These are phyloP conservation scores for Boulengeromyrus knoepffleri DNA, from an alignment of 2,113 vertebrate species.

Conservation along the genomic window DNA sequence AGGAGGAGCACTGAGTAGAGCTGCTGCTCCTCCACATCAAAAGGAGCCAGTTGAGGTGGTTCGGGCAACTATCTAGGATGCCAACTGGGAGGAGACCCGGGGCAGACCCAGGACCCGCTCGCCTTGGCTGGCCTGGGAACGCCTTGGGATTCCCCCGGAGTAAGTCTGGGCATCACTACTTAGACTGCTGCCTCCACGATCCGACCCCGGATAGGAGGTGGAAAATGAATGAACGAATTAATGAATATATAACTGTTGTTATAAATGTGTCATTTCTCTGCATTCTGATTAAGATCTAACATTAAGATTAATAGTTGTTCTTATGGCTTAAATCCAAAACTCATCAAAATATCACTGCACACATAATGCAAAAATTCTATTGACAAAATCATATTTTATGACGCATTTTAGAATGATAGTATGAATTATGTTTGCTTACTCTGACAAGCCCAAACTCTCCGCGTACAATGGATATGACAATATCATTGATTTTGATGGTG, in stretches of 20 bases:
- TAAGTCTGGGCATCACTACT: too few species aligned
- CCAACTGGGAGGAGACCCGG: too few species aligned
- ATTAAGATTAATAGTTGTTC: not conserved
- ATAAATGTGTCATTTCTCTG: not conserved
- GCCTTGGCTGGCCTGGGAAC: too few species aligned
- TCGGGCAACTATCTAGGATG: too few species aligned
- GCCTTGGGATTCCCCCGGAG: too few species aligned
- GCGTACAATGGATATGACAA: slow-evolving; percentile 36
- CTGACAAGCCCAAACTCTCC: slow-evolving; percentile 33
- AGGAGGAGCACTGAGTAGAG: too few species aligned
- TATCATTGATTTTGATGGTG: slow-evolving; percentile 44
- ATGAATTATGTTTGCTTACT: slow-evolving; percentile 37
- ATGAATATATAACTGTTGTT: not conserved
- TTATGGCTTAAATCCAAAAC: not conserved
- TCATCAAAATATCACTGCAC: not conserved
- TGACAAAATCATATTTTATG: not conserved
- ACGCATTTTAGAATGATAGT: not conserved
- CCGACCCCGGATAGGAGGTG: too few species aligned
- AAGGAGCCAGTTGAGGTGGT: too few species aligned
- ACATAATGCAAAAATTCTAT: not conserved
- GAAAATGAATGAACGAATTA: not conserved
- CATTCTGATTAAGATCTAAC: not conserved
- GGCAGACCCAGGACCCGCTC: too few species aligned
- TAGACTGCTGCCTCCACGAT: too few species aligned
- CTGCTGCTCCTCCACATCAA: too few species aligned